Evolutionary conservation across 2,797 vertebrate genomes (phyloP).

Genomic region (Myripristis jacobus): DNA sequence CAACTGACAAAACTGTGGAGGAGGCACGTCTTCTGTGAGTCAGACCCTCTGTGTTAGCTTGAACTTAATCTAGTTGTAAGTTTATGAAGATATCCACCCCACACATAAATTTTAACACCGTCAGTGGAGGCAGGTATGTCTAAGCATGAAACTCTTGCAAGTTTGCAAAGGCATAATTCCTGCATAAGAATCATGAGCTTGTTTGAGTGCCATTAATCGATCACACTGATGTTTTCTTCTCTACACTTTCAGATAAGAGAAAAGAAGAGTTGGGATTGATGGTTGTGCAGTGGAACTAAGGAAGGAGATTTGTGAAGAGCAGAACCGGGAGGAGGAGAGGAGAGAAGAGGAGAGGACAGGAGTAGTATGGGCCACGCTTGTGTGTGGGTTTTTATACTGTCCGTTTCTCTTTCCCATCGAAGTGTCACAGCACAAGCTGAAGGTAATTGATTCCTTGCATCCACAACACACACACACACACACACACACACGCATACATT

Average conservation of each 20-base stretch:
- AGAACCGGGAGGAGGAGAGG: constrained; percentile 14
- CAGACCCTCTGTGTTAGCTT: no score
- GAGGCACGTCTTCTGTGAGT: no score
- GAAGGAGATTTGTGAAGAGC: constrained; percentile 51
- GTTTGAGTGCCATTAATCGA: constrained; percentile 50
- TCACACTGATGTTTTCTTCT: constrained; percentile 32
- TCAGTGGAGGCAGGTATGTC: constrained; percentile 14
- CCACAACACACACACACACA: background rate
- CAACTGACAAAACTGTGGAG: no score
- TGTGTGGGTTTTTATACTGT: constrained; percentile 80
- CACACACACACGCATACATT: background rate
- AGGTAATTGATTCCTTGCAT: constrained; percentile 70
- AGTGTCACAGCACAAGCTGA: constrained; percentile 77
- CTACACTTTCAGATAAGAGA: constrained; percentile 73
- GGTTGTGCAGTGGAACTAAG: constrained; percentile 61
- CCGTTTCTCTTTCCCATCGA: constrained; percentile 72
- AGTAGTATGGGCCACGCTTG: constrained; percentile 77
- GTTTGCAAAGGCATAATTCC: constrained; percentile 20
- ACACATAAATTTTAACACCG: background rate
- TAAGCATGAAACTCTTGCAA: constrained; percentile 11
- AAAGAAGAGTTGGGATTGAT: constrained; percentile 65
- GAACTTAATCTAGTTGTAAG: background rate
- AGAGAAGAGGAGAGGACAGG: constrained; percentile 42
- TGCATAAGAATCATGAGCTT: constrained; percentile 25
- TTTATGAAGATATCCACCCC: background rate